phyloP scores from a whole-genome alignment of 2,888 invertebrate species.

The Calliphora vomitoria region DNA sequence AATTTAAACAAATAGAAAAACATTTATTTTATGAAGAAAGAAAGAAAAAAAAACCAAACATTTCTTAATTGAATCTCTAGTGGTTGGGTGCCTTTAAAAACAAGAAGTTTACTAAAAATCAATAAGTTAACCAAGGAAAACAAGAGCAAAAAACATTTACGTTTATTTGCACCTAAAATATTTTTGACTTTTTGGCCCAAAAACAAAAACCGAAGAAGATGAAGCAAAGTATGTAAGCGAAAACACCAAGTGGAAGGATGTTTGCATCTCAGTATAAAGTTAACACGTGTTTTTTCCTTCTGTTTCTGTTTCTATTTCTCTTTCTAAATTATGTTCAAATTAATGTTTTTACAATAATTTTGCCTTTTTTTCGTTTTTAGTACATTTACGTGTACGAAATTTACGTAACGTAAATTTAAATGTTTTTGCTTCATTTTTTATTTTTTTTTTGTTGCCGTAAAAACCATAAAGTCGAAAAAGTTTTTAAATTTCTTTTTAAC shows the following conservation, averaged over 20 bases:
- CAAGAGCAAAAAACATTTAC: background rate
- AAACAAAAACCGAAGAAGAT: background rate
- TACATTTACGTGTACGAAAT: constrained; percentile 11
- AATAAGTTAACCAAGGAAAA: constrained; percentile 12
- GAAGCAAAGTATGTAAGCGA: background rate
- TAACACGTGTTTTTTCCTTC: constrained; percentile 2
- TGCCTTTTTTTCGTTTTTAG: background rate
- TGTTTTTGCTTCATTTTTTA: background rate
- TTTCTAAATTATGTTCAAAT: constrained; percentile 13
- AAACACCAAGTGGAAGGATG: background rate
- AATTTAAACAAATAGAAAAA: constrained; percentile 11
- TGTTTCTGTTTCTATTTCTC: background rate
- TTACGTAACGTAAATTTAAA: constrained; percentile 18
- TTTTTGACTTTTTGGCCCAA: background rate
- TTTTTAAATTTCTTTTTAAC: constrained; percentile 25
- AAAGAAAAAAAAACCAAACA: background rate
- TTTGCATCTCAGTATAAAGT: background rate
- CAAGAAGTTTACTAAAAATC: background rate
- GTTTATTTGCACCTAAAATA: background rate
- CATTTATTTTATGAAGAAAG: background rate
- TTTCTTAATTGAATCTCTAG: background rate
- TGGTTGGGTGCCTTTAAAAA: background rate
- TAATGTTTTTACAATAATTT: constrained; percentile 25
- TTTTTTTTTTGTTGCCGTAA: background rate
- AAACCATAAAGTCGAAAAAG: constrained; percentile 13